Percentiles rank a stretch among this genome's conserved stretches.
phyloP scores from a whole-genome alignment of 2,113 vertebrate species.

The Scomber scombrus region DNA sequence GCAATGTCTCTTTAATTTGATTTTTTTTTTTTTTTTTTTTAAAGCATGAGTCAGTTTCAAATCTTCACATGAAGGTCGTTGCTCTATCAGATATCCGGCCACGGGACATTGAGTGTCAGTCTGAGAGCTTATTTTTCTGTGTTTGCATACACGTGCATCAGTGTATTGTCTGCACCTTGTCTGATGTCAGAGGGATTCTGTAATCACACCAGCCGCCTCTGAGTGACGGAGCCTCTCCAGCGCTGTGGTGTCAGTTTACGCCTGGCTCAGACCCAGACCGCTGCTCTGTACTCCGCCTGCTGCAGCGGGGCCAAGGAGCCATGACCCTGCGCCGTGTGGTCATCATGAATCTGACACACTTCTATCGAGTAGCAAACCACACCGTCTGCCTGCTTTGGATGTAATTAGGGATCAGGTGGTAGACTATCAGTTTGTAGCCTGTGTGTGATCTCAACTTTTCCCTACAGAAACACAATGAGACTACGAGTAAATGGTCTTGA shows the following conservation, averaged over 20 bases:
- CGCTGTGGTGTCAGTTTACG: conserved; percentile 59
- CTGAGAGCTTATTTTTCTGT: conserved; percentile 8
- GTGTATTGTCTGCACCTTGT: conserved; percentile 11
- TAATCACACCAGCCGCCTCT: conserved; percentile 66
- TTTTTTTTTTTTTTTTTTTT: conserved; percentile 22
- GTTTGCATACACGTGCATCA: conserved; percentile 9
- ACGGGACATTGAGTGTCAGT: not conserved
- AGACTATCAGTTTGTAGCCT: not conserved
- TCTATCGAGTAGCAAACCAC: conserved; percentile 10
- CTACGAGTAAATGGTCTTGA: not conserved
- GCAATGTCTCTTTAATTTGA: conserved; percentile 44
- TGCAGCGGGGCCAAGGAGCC: conserved; percentile 26
- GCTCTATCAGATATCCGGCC: conserved; percentile 11
- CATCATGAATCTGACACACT: not conserved
- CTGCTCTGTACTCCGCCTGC: not conserved
- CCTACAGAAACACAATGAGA: not conserved
- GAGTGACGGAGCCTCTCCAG: conserved; percentile 40
- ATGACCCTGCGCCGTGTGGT: not conserved
- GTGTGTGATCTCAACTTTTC: not conserved
- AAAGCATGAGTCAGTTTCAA: not conserved
- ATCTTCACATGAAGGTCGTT: conserved; percentile 22
- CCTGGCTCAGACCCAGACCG: conserved; percentile 45
- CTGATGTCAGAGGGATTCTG: conserved; percentile 43
- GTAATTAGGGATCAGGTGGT: not conserved
- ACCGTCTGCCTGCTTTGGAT: not conserved